Percentiles rank a stretch among this genome's conserved stretches.
phyloP scores from a whole-genome alignment of 2,797 vertebrate genomes.

The Podarcis siculus region DNA sequence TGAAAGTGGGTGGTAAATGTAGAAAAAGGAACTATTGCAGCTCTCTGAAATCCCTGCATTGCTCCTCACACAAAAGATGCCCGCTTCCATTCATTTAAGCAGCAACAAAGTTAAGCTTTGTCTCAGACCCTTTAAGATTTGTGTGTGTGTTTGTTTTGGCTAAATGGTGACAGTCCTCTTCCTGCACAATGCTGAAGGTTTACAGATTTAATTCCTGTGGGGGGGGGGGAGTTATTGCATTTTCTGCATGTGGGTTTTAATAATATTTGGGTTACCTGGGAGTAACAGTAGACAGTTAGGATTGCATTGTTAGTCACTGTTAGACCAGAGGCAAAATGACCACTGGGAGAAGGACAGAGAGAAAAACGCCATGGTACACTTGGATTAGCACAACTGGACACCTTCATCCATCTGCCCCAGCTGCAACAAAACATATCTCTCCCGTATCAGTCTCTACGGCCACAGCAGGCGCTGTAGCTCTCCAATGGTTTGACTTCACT shows the following conservation, averaged over 20 bases:
- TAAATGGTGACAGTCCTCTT: background rate
- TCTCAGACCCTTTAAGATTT: background rate
- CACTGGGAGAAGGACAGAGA: too few species aligned
- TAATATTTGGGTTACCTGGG: background rate
- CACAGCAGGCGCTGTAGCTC: too few species aligned
- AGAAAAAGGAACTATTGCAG: background rate
- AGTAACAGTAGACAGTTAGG: too few species aligned
- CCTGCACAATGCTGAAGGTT: background rate
- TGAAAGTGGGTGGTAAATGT: slow-evolving; percentile 8
- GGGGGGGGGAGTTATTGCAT: background rate
- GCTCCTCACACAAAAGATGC: background rate
- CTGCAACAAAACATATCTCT: too few species aligned
- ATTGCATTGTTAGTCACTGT: too few species aligned
- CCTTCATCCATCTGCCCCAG: too few species aligned
- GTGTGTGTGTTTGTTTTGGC: background rate
- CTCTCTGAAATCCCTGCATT: slow-evolving; percentile 2
- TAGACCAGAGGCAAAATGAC: too few species aligned
- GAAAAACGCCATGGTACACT: too few species aligned
- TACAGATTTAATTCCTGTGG: background rate
- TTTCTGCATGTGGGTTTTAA: background rate
- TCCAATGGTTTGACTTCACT: too few species aligned
- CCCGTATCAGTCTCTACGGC: too few species aligned
- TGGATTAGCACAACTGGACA: too few species aligned
- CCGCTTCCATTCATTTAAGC: background rate
- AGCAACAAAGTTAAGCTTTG: background rate